Conservation (phyloP, 2,888 invertebrate species). For the Deilephila porcellus region DNA sequence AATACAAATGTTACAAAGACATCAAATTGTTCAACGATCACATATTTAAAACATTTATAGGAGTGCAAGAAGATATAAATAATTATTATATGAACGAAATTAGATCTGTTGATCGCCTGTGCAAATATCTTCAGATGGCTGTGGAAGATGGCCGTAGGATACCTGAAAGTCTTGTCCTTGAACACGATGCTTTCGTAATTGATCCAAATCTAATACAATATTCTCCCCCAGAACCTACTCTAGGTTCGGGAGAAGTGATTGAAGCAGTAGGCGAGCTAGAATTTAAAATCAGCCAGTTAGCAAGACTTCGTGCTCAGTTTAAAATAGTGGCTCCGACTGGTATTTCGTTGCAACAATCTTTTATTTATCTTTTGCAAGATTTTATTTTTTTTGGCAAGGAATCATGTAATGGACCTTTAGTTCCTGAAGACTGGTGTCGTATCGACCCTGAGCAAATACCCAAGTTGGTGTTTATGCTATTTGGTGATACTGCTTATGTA, state of each 20-base stretch:
- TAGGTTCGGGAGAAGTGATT: conserved; percentile 44
- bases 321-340: conserved; percentile 76
- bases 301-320: conserved; percentile 66
- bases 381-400: conserved; percentile 78
- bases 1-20: conserved; percentile 70
- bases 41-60: conserved; percentile 72
- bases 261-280: conserved; percentile 58
- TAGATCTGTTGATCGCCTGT: conserved; percentile 78
- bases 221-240: conserved; percentile 46
- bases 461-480: conserved; percentile 74
- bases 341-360: conserved; percentile 72
- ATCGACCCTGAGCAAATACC: conserved; percentile 74
- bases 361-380: conserved; percentile 82
- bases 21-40: conserved; percentile 75
- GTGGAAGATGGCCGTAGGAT: conserved; percentile 78
- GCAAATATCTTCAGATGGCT: conserved; percentile 79
- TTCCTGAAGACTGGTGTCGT: conserved; percentile 71
- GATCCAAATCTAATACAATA: conserved; percentile 76
- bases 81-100: conserved; percentile 75
- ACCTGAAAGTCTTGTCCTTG: conserved; percentile 75
- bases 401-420: conserved; percentile 64
- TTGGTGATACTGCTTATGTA: conserved; percentile 82
- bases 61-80: conserved; percentile 75
- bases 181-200: conserved; percentile 78
- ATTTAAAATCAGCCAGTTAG: conserved; percentile 70